These are phyloP conservation scores for Branchipolynoe longqiensis DNA, from an alignment of 2,888 invertebrate species.

Conservation along the genomic window DNA sequence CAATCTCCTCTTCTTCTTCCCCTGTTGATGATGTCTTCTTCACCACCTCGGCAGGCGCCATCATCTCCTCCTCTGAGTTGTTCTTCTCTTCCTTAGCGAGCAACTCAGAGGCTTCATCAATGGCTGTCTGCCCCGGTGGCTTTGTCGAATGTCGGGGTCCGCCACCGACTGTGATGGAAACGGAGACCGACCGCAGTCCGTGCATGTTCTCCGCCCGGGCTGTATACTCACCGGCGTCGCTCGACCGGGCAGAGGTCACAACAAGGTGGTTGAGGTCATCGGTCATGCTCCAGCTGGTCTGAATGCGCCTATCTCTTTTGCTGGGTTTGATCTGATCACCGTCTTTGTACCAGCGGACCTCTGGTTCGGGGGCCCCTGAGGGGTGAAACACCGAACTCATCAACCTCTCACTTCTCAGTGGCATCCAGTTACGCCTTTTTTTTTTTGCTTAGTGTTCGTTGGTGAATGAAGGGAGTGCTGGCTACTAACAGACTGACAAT, in stretches of 20 bases:
- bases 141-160: too few relatives aligned
- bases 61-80: too few relatives aligned
- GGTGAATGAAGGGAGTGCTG: constrained; percentile 17
- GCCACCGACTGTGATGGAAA: constrained; percentile 8
- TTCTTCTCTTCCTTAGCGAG: too few relatives aligned
- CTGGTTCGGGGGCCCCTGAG: constrained; percentile 66
- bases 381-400: constrained; percentile 56
- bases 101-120: too few relatives aligned
- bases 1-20: too few relatives aligned
- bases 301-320: constrained; percentile 49
- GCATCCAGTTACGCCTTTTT: background rate
- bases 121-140: background rate
- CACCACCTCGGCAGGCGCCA: too few relatives aligned
- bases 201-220: constrained; percentile 70
- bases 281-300: constrained; percentile 62
- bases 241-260: constrained; percentile 67
- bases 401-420: constrained; percentile 48
- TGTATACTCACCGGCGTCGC: constrained; percentile 73
- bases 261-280: constrained; percentile 69
- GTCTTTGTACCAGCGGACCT: constrained; percentile 77
- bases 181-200: constrained; percentile 56
- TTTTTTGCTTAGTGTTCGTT: background rate
- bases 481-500: constrained; percentile 55
- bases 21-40: too few relatives aligned
- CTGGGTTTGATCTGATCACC: constrained; percentile 66